Evolutionary conservation across 2,888 invertebrate species (phyloP), one percentile per base, ranked within the genome.

Genomic region (Lycocerus yunnanus): DNA sequence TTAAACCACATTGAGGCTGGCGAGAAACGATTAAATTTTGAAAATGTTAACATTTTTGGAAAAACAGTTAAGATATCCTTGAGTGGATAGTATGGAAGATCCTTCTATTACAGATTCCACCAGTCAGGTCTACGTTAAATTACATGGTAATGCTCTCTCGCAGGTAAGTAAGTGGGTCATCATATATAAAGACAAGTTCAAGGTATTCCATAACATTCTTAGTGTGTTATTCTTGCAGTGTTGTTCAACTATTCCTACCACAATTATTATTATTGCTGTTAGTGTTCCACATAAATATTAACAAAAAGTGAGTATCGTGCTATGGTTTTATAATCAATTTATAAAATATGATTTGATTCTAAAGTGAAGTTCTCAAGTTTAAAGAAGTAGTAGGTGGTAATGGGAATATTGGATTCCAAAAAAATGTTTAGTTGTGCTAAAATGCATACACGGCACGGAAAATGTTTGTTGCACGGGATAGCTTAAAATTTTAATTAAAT

Each of bases 161-260:
- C 81, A 83, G 84, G 84, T 84, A 93, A 43, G 43, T 60, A 63
- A 91, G 92, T 93, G 91, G 93, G 93, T 93, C 93, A 93, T 88
- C 88, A 88, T 93, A 93, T 93, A 93, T 92, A 93, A 90, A 91
- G 89, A 89, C 92, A 93, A 93, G 93, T 93, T 93, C 93, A 93
- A 93, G 93, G 93, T 92, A 90, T 90, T 87, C 84, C 88, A 89
- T 85, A 89, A 80, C 85, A 88, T 86, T 87, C 85, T 82, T 84
- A 83, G 84, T 83, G 80, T 82, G 81, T 82, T 82, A 83, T 81
- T 81, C 81, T 81, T 77, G 76, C 79, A 80, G 81, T 81, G 76
- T 67, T 61, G 70, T 71, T 66, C 63, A 66, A 10, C 21, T 66
- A 66, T 71, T 69, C 74, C 69, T 76, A 69, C 43, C 43, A 43